phyloP scores from a whole-genome alignment of 30 jellyfish, hydroid and myxozoan species.

The Aurelia aurita region DNA sequence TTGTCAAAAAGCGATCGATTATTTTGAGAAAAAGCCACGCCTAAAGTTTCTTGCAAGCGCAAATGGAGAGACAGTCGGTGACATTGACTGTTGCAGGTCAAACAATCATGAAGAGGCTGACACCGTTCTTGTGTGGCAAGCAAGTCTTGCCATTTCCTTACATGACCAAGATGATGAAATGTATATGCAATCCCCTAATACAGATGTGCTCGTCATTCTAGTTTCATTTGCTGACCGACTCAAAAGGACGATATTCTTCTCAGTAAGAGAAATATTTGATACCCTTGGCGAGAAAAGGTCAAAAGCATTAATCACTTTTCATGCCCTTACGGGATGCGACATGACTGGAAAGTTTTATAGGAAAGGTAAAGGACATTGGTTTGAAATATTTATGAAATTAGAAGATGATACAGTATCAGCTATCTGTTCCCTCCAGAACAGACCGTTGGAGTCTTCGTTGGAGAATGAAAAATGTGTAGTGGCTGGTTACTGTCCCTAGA shows the following conservation, averaged over 20 bases:
- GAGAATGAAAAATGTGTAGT: neutral
- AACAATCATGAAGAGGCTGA: constrained; percentile 69
- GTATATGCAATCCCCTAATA: constrained; percentile 51
- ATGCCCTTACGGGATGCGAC: constrained; percentile 9
- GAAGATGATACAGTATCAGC: neutral
- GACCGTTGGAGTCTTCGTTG: neutral
- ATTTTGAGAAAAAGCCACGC: constrained; percentile 47
- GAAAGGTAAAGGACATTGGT: constrained; percentile 9
- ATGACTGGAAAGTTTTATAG: constrained; percentile 9
- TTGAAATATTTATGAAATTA: no score
- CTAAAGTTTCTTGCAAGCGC: constrained; percentile 61
- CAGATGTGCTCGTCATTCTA: constrained; percentile 47
- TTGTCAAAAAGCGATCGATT: constrained; percentile 54
- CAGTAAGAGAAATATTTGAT: neutral
- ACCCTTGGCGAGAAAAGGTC: neutral
- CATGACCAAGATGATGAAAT: constrained; percentile 48
- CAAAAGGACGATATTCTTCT: neutral
- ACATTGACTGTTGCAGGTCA: constrained; percentile 49
- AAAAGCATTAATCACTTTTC: neutral
- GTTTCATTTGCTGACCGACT: constrained; percentile 24
- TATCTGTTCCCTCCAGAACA: neutral
- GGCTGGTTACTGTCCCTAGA: neutral
- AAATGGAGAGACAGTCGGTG: constrained; percentile 58
- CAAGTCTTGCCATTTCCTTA: constrained; percentile 53
- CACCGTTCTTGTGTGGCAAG: constrained; percentile 62